Base-by-base conservation (phyloP, 2,888 invertebrate genomes). In the Xylophagus ater region DNA sequence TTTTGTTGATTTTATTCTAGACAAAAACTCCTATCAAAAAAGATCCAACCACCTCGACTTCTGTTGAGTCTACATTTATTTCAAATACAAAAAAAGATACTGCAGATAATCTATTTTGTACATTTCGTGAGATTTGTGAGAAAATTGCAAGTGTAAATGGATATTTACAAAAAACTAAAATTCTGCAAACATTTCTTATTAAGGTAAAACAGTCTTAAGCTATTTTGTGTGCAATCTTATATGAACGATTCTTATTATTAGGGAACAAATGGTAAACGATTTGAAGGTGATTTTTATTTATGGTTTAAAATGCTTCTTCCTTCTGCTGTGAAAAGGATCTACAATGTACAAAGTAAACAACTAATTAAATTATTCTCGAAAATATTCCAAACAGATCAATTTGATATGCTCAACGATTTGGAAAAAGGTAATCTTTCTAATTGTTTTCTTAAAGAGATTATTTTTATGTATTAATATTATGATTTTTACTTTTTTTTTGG, bases 261-360 rank as follows among this genome's bases (percentile, higher is more conserved):
- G 53, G 76, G 76, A 2, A 61, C 64, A 12, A 69, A 72, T 59
- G 64, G 72, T 54, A 74, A 67, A 24, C 67, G 71, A 8, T 92
- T 87, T 56, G 71, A 79, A 54, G 84, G 92, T 3, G 81, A 92
- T 60, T 58, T 84, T 19, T 68, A 74, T 30, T 65, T 89, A 29
- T 83, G 90, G 85, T 76, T 88, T 57, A 81, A 81, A 53, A 63
- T 92, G 47, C 63, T 94, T 15, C 65, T 94, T 35, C 94, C 93
- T 0, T 81, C 79, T 32, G 81, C 81, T 18, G 73, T 78, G 10
- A 88, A 89, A 59, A 70, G 87, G 44, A 77, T 92, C 21, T 96
- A 93, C 59, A 93, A 94, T 67, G 67, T 96, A 34, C 88, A 90
- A 67, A 89, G 83, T 57, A 92, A 90, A 59, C 90, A 92, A 56